Conservation (phyloP, 1,140 invertebrate genomes). For the Eueides isabella region DNA sequence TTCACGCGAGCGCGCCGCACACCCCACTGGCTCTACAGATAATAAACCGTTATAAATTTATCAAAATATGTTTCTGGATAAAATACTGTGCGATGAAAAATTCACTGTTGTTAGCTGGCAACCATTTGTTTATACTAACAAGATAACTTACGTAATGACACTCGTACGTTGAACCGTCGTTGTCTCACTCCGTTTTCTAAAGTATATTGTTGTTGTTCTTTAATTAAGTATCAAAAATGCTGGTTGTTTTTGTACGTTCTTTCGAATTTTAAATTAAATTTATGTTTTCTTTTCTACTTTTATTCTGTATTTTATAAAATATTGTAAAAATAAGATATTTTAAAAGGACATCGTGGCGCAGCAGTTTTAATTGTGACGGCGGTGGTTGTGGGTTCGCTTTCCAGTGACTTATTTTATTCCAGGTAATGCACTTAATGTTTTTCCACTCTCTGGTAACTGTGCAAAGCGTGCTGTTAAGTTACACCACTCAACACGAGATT, state of each 20-base stretch:
- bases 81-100: conserved; percentile 41
- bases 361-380: too few species aligned
- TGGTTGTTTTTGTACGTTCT: background rate
- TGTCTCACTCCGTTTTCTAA: background rate
- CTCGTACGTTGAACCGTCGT: background rate
- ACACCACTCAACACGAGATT: too few species aligned
- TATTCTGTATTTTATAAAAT: too few species aligned
- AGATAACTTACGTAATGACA: conserved; percentile 33
- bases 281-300: background rate
- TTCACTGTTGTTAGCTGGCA: conserved; percentile 41
- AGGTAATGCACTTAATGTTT: too few species aligned
- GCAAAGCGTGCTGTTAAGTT: too few species aligned
- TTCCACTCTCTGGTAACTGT: too few species aligned
- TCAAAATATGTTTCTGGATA: conserved; percentile 36
- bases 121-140: conserved; percentile 46
- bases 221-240: background rate
- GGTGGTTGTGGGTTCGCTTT: too few species aligned
- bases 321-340: too few species aligned
- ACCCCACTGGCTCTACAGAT: conserved; percentile 33
- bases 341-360: too few species aligned
- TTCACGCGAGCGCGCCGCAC: conserved; percentile 32
- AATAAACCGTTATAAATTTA: conserved; percentile 41
- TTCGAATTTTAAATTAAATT: background rate
- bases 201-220: background rate
- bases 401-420: too few species aligned